Base-by-base conservation (phyloP, 2,797 vertebrate genomes). In the Schizothorax lantsangensis region DNA sequence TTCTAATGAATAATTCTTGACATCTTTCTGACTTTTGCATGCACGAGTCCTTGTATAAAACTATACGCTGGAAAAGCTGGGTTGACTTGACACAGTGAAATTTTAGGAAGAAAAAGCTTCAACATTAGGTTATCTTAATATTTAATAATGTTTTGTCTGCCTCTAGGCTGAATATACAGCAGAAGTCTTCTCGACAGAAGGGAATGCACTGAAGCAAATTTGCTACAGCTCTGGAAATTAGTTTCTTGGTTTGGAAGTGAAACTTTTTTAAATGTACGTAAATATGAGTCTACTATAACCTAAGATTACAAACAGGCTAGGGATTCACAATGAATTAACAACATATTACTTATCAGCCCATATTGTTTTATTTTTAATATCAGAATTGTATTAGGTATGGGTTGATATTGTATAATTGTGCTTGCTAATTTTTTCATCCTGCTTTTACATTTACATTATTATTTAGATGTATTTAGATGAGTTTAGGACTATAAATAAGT, bases 81-180 rank as follows among this genome's bases (percentile, higher is more conserved):
- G 83, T 91, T 94, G 92, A 93, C 1, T 91, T 94, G 92, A 93
- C 1, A 1, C 8, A 4, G 91, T 86, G 87, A 92, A 90, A 92
- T 89, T 15, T 74, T 54, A 74, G 21, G 4, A 45, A 54, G 33
- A 30, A 77, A 66, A 83, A 64, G 91, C 88, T 89, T 86, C 89
- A 84, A 90, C 84, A 92, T 93, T 92, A 93, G 89, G 89, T 89
- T 89, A 81, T 88, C 88, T 93, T 92, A 93, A 93, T 93, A 92
- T 88, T 94, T 93, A 92, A 94, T 93, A 89, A 87, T 91, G 91
- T 93, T 93, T 93, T 90, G 91, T 93, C 84, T 92, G 89, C 89
- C 91, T 89, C 81, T 47, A 69, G 89, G 91, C 88, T 89, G 86
- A 6, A 6, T 78, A 36, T 91, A 84, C 87, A 92, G 83, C 89